These are phyloP conservation scores for Harpegnathos saltator DNA, from an alignment of 1,140 invertebrate genomes.

Conservation along the genomic window DNA sequence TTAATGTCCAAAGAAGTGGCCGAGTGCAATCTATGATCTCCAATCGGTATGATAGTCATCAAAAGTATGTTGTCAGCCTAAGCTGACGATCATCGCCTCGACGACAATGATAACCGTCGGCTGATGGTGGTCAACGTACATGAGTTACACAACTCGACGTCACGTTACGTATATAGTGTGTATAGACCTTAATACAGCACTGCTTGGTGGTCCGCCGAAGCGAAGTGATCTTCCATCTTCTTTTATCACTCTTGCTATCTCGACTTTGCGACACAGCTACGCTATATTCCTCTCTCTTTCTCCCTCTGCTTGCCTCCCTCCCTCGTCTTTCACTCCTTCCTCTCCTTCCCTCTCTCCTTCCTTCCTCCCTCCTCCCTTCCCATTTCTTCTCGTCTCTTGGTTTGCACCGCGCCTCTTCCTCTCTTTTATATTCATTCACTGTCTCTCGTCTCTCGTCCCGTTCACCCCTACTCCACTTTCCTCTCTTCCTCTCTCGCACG, in stretches of 20 bases:
- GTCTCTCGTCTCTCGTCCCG: constrained; percentile 28
- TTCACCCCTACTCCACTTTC: constrained; percentile 32
- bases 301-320: not conserved
- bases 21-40: too few species aligned
- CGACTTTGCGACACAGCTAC: not conserved
- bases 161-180: too few species aligned
- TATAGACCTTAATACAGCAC: too few species aligned
- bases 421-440: constrained; percentile 59
- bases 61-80: too few species aligned
- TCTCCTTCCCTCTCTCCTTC: not conserved
- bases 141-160: too few species aligned
- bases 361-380: not conserved
- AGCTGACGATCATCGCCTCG: too few species aligned
- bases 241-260: not conserved
- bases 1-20: too few species aligned
- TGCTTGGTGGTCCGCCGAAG: not conserved
- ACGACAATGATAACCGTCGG: too few species aligned
- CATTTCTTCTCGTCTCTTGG: not conserved
- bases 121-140: too few species aligned
- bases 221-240: not conserved
- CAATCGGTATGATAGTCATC: too few species aligned
- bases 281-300: not conserved
- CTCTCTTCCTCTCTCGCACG: constrained; percentile 2
- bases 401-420: constrained; percentile 54
- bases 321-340: not conserved